Evolutionary conservation across 2,888 invertebrate species (phyloP).

Genomic region (Spisula solida): DNA sequence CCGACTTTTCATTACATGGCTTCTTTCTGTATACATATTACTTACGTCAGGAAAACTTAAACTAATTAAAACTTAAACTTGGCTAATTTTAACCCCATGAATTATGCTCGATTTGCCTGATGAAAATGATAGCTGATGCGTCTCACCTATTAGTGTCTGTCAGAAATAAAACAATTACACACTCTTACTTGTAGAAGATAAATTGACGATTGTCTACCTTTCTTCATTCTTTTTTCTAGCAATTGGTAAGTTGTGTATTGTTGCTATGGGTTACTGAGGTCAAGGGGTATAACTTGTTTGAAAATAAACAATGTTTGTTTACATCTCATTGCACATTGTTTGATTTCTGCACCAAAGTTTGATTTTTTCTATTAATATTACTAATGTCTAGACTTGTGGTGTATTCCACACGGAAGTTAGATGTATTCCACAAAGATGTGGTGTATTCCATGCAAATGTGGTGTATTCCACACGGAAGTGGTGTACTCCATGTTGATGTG

Average conservation of each 20-base stretch:
- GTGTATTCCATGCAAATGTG: too few relatives aligned
- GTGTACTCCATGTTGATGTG: too few relatives aligned
- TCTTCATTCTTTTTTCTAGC: conserved; percentile 39
- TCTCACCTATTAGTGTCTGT: background rate
- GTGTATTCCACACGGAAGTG: too few relatives aligned
- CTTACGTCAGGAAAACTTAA: too few relatives aligned
- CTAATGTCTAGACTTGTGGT: conserved; percentile 20
- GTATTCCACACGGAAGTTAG: background rate
- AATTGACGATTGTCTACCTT: conserved; percentile 5
- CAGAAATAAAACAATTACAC: background rate
- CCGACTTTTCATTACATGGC: too few relatives aligned
- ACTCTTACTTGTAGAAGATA: background rate
- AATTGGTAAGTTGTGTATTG: conserved; percentile 55
- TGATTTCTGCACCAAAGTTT: conserved; percentile 30
- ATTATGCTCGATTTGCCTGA: too few relatives aligned
- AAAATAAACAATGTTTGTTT: conserved; percentile 33
- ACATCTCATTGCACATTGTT: conserved; percentile 27
- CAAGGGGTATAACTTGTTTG: conserved; percentile 40
- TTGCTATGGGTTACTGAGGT: conserved; percentile 58
- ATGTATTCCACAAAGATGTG: too few relatives aligned
- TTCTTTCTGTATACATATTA: too few relatives aligned
- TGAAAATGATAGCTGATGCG: too few relatives aligned
- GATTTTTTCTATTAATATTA: conserved; percentile 17
- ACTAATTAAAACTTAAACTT: too few relatives aligned
- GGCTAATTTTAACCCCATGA: too few relatives aligned